Evolutionary conservation across 2,797 vertebrate species (phyloP).

Genomic region (Dendrocincla tyrannina): DNA sequence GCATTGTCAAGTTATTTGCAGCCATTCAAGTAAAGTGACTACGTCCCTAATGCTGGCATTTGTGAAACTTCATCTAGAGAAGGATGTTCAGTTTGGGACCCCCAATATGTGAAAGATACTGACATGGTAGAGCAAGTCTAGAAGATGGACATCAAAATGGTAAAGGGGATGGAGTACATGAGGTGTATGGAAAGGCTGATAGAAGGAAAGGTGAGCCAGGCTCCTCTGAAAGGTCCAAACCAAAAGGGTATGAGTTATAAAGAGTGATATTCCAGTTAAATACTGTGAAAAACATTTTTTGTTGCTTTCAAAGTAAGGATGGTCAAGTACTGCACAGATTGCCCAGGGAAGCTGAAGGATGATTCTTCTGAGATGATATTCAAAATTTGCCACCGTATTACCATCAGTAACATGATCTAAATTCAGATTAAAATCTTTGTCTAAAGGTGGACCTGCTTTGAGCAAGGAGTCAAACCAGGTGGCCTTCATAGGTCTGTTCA

Average conservation of each 20-base stretch:
- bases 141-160: not conserved
- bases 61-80: not conserved
- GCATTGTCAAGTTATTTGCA: not conserved
- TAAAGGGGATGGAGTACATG: not conserved
- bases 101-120: not conserved
- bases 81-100: not conserved
- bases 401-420: not conserved
- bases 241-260: not conserved
- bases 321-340: not conserved
- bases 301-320: not conserved
- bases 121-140: not conserved
- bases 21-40: not conserved
- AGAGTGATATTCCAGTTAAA: not conserved
- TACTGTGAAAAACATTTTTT: not conserved
- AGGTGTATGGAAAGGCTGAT: not conserved
- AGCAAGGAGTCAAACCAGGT: not conserved
- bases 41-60: fast-evolving
- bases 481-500: not conserved
- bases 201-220: not conserved
- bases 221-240: not conserved
- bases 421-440: not conserved
- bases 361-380: not conserved
- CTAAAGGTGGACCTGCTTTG: not conserved
- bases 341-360: not conserved
- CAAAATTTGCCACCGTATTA: not conserved